A percentile compares a stretch with the other conserved stretches of the same genome.
Evolutionary conservation across 1,140 invertebrate genomes (phyloP).

Genomic region (Artemia franciscana): DNA sequence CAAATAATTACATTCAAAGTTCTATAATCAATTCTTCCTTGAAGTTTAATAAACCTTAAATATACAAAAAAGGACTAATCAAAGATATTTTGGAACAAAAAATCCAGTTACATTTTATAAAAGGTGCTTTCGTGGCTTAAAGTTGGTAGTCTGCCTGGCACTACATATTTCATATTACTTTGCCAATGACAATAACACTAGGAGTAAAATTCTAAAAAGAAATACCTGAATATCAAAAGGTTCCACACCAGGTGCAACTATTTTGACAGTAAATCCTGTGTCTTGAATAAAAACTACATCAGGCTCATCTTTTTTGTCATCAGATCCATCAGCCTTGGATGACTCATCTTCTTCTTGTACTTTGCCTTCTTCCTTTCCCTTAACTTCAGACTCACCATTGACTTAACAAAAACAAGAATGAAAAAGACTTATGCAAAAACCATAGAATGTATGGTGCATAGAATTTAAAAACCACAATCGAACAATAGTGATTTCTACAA

Average conservation of each 20-base stretch:
- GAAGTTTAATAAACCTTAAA: too few species aligned
- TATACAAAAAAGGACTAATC: conserved; percentile 4
- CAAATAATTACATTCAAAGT: too few species aligned
- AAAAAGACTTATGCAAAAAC: too few species aligned
- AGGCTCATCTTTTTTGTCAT: conserved; percentile 36
- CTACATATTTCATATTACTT: conserved; percentile 3
- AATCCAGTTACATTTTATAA: background rate
- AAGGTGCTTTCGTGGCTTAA: background rate
- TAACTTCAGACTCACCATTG: conserved; percentile 7
- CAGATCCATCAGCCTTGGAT: conserved; percentile 25
- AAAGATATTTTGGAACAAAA: conserved; percentile 1
- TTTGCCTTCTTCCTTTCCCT: conserved; percentile 8
- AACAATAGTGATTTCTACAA: too few species aligned
- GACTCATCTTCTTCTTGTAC: conserved; percentile 8
- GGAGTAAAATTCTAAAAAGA: conserved; percentile 3
- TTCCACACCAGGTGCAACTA: conserved; percentile 64
- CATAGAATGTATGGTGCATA: too few species aligned
- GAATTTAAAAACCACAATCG: too few species aligned
- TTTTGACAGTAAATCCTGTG: conserved; percentile 75
- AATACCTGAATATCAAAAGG: conserved; percentile 68
- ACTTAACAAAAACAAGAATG: too few species aligned
- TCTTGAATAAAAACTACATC: conserved; percentile 81
- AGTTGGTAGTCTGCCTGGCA: background rate
- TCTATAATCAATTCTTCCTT: too few species aligned
- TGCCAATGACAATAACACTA: background rate